Base-by-base conservation (phyloP, 35 echinoderm and acorn worm genomes). In the Ptychodera flava region DNA sequence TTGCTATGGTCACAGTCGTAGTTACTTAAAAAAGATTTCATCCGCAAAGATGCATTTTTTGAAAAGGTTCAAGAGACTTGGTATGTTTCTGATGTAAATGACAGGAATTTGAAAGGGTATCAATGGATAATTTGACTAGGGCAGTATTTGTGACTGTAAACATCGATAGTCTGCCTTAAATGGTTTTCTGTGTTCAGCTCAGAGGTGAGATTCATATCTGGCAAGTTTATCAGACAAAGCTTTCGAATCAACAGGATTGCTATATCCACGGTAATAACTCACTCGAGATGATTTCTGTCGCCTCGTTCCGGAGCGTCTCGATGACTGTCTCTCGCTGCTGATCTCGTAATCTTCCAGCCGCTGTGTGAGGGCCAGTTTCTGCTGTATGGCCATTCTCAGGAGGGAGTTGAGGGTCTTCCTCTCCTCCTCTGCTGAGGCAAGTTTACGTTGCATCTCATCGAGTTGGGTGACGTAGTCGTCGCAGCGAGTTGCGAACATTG, bases 391-490 rank as follows among this genome's bases (percentile, higher is more conserved):
- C 95, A 97, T 97, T 80, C 92, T 91, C 32, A 97, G 88, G 36
- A 97, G 79, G 27, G 95, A 94, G 90, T 97, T 97, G 75, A 97
- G 87, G 0, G 95, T 97, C 85, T 97, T 97, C 88, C 93, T 97
- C 82, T 97, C 95, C 45, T 97, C 95, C 77, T 97, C 95, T 16
- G 95, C 92, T 78, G 92, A 37, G 0, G 92, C 32, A 1, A 97
- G 16, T 85, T 97, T 92, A 12, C 95, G 80, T 35, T 97, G 95
- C 89, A 94, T 90, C 53, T 97, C 95, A 79, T 97, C 95, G 16
- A 97, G 85, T 77, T 97, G 92, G 16, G 95, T 97, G n/a, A 97
- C 95, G 35, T 97, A 97, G 79, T 97, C 95, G 75, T 94, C 95
- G 37, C 95, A 97, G 15, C 95, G 87, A 33, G 88, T 93, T 30